phyloP scores from a whole-genome alignment of 1,140 invertebrate species.

The Drosophila bocki region DNA sequence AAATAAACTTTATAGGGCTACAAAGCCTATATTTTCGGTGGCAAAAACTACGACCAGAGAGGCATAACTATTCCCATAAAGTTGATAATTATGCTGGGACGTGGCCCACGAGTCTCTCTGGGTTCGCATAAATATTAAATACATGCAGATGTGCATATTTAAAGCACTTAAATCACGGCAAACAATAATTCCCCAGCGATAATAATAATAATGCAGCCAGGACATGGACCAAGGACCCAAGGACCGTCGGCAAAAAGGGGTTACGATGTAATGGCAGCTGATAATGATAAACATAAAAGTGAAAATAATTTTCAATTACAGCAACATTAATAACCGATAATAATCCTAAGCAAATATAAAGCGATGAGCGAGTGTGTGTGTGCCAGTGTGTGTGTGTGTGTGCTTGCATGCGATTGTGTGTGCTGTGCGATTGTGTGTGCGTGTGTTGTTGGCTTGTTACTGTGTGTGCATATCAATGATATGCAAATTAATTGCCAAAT shows the following conservation, averaged over 20 bases:
- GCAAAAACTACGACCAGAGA: constrained; percentile 14
- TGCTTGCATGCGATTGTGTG: background rate
- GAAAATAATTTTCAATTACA: constrained; percentile 84
- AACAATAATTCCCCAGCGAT: constrained; percentile 79
- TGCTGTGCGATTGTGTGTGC: background rate
- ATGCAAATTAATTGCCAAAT: constrained; percentile 82
- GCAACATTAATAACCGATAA: constrained; percentile 83
- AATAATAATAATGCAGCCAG: constrained; percentile 43
- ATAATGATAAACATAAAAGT: constrained; percentile 83
- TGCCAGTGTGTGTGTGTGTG: background rate
- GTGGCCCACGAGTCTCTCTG: constrained; percentile 20
- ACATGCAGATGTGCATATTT: constrained; percentile 39
- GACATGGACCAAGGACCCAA: background rate
- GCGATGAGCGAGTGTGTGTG: constrained; percentile 1
- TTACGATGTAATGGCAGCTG: constrained; percentile 57
- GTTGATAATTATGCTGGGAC: constrained; percentile 63
- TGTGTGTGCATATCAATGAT: constrained; percentile 79
- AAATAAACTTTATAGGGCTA: background rate
- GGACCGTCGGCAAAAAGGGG: background rate
- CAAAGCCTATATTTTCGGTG: background rate
- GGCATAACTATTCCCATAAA: constrained; percentile 40
- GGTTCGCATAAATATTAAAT: constrained; percentile 71
- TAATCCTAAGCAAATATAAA: constrained; percentile 81
- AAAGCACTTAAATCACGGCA: constrained; percentile 75
- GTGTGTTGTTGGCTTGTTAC: constrained; percentile 12